A percentile compares a stretch with the other conserved stretches of the same genome.
phyloP scores from a whole-genome alignment of 2,888 invertebrate genomes.

The Apodemia hepburni region DNA sequence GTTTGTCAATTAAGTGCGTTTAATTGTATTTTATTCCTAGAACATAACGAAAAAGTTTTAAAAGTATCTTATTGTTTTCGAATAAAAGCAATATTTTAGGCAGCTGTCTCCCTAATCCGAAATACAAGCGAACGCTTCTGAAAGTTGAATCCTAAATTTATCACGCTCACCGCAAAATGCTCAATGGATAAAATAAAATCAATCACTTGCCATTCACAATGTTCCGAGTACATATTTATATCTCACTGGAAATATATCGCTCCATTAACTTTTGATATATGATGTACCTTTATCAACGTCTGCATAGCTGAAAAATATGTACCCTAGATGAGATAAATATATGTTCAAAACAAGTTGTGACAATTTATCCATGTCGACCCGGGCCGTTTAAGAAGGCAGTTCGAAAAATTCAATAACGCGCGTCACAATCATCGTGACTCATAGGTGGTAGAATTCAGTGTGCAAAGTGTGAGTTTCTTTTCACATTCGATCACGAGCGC shows the following conservation, averaged over 20 bases:
- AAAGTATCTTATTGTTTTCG: neutral
- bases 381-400: too few species aligned
- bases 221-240: constrained; percentile 10
- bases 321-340: neutral
- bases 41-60: neutral
- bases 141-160: constrained; percentile 11
- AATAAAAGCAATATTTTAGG: constrained; percentile 8
- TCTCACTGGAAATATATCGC: constrained; percentile 4
- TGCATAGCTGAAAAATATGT: neutral
- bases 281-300: neutral
- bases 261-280: constrained; percentile 10
- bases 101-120: constrained; percentile 3
- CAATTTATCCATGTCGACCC: too few species aligned
- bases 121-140: constrained; percentile 2
- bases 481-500: too few species aligned
- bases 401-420: too few species aligned
- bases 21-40: neutral
- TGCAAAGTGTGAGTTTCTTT: too few species aligned
- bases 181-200: constrained; percentile 14
- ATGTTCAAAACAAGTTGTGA: too few species aligned
- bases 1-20: neutral
- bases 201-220: constrained; percentile 12
- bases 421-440: too few species aligned
- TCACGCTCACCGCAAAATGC: constrained; percentile 8
- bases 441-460: too few species aligned